Base-by-base conservation (phyloP, 2,888 invertebrate species). In the Drosophila meridiana region DNA sequence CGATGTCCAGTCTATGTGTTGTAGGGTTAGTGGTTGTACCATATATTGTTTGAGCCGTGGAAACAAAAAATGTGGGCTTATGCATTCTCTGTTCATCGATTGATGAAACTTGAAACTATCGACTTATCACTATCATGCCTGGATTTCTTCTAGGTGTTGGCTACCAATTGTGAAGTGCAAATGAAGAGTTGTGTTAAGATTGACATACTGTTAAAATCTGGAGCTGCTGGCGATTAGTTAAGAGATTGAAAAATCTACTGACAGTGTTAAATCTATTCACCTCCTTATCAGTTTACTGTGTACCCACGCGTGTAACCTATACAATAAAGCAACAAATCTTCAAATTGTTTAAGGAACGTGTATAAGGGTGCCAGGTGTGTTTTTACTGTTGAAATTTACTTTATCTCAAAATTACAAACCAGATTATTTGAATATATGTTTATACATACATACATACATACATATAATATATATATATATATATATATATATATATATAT, bases 151-250 rank as follows among this genome's bases (percentile, higher is more conserved):
- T 86, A 84, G 84, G 84, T 84, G 84, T 84, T 84, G 84, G 84
- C 84, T 84, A 76, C 78, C 89, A 88, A 88, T 86, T 78, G 78
- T 75, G 83, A 86, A 88, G 89, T 88, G 87, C 80, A 80, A 88
- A 74, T 76, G 76, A 78, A 58, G 80, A 88, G 83, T 82, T 73
- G 75, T 68, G 80, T 55, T 65, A 30, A 62, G 81, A 75, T 86
- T 83, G 83, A 52, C 78, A 71, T 73, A 80, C 64, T 43, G 76
- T 74, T 60, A 50, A 78, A 78, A 79, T 61, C 47, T n/a, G 28
- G 55, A 59, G 45, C 28, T 58, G 42, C 45, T 38, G 60, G 45
- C 52, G 57, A 68, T 42, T 78, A 78, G 76, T 68, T 69, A 52
- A 69, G 45, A 62, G 30, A 45, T 45, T 48, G 67, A 34, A 38